Evolutionary conservation across 2,888 invertebrate species (phyloP).

Genomic region (Leptarthrus brevirostris): DNA sequence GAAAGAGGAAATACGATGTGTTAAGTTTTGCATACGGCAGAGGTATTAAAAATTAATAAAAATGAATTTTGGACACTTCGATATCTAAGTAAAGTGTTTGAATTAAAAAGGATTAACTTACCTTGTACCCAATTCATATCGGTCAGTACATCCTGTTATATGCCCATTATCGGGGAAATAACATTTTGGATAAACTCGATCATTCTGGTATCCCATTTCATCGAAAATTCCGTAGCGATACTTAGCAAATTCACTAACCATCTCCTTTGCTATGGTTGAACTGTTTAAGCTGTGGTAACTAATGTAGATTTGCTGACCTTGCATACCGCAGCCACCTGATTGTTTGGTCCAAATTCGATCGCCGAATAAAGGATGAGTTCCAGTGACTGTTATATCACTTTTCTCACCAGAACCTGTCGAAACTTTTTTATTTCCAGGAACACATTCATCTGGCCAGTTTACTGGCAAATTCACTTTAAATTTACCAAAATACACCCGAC

Average conservation of each 20-base stretch:
- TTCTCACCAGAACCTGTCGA: slow-evolving; percentile 69
- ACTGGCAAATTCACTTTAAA: slow-evolving; percentile 72
- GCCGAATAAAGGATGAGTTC: slow-evolving; percentile 69
- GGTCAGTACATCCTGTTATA: slow-evolving; percentile 70
- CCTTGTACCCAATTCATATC: slow-evolving; percentile 68
- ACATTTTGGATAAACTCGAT: slow-evolving; percentile 72
- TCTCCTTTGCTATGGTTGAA: slow-evolving; percentile 63
- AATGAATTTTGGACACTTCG: no score
- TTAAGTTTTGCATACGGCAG: not conserved
- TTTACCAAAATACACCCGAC: slow-evolving; percentile 70
- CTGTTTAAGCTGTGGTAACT: slow-evolving; percentile 64
- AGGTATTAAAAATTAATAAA: not conserved
- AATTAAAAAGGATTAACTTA: no score
- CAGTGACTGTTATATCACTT: slow-evolving; percentile 70
- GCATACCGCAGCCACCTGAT: slow-evolving; percentile 71
- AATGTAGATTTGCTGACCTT: slow-evolving; percentile 72
- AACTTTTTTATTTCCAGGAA: slow-evolving; percentile 62
- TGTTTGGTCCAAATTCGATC: slow-evolving; percentile 73
- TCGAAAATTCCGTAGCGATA: slow-evolving; percentile 78
- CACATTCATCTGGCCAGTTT: slow-evolving; percentile 71
- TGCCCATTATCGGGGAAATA: slow-evolving; percentile 64
- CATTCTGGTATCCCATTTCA: slow-evolving; percentile 72
- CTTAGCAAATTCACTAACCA: slow-evolving; percentile 75
- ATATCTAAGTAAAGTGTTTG: not conserved
- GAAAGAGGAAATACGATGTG: slow-evolving; percentile 17